phyloP scores from a whole-genome alignment of 1,140 invertebrate genomes.

The Zaprionus inermis region DNA sequence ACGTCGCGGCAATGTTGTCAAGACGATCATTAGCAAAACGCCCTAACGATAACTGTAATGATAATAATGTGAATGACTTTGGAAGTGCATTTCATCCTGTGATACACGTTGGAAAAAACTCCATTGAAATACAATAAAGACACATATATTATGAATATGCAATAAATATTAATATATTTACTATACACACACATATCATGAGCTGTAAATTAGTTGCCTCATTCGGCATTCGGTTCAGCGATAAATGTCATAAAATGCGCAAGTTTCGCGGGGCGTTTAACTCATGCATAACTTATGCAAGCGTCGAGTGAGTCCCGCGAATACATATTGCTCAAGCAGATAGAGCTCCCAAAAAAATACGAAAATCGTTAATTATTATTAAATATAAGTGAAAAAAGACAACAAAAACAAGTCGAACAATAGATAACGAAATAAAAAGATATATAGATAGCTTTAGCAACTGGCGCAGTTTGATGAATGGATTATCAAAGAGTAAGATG shows the following conservation, averaged over 20 bases:
- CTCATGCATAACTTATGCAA: conserved; percentile 54
- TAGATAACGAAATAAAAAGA: conserved; percentile 30
- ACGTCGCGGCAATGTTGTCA: conserved; percentile 22
- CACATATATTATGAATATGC: conserved; percentile 3
- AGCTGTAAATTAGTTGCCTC: conserved; percentile 30
- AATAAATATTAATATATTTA: not conserved
- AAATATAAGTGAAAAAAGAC: conserved; percentile 11
- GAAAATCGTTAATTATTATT: conserved; percentile 45
- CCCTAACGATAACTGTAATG: conserved; percentile 19
- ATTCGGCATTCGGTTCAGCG: conserved; percentile 62
- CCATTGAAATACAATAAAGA: not conserved
- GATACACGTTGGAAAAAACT: not conserved
- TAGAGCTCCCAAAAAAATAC: conserved; percentile 1
- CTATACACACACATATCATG: not conserved
- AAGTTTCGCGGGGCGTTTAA: conserved; percentile 18
- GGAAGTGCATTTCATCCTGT: conserved; percentile 9
- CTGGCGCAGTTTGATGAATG: conserved; percentile 38
- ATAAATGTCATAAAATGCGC: conserved; percentile 46
- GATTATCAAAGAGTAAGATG: conserved; percentile 29
- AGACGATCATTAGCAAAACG: conserved; percentile 22
- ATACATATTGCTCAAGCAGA: conserved; percentile 36
- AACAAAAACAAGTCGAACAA: conserved; percentile 12
- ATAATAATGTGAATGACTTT: conserved; percentile 9
- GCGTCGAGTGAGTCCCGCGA: conserved; percentile 16
- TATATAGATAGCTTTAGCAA: conserved; percentile 12